A percentile compares a stretch with the other conserved stretches of the same genome.
These are phyloP conservation scores for Myioborus melanocephalus DNA, from an alignment of 2,797 vertebrate species.

Conservation along the genomic window DNA sequence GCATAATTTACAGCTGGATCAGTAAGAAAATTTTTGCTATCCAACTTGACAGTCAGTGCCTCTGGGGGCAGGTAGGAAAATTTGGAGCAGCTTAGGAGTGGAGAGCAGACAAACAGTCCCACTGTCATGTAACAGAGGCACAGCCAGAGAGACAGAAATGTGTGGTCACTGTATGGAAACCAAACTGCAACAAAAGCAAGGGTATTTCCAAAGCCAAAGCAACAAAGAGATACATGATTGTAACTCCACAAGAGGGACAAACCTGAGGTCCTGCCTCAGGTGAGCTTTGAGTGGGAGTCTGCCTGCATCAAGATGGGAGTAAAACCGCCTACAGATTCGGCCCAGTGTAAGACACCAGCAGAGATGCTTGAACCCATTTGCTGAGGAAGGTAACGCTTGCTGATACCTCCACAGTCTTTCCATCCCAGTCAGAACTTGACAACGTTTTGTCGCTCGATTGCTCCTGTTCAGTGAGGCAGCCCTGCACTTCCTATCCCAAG, in stretches of 20 bases:
- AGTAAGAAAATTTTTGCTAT: constrained; percentile 35
- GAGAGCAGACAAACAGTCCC: constrained; percentile 11
- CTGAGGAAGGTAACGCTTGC: neutral
- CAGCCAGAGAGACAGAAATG: constrained; percentile 13
- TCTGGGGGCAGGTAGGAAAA: neutral
- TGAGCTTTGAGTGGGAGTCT: constrained; percentile 24
- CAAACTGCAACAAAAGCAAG: constrained; percentile 13
- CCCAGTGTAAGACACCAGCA: constrained; percentile 2
- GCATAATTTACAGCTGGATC: neutral
- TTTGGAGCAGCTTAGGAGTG: constrained; percentile 32
- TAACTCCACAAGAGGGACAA: constrained; percentile 55
- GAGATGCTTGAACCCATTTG: neutral
- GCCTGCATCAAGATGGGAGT: neutral
- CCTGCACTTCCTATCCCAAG: constrained; percentile 18
- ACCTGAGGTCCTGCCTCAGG: constrained; percentile 62
- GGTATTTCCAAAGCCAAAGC: constrained; percentile 12
- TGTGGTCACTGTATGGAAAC: neutral
- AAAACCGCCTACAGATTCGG: neutral
- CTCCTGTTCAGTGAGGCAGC: neutral
- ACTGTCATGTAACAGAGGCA: neutral
- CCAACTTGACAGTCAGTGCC: constrained; percentile 13
- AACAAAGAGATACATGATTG: constrained; percentile 34
- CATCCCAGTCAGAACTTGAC: neutral
- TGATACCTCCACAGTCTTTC: constrained; percentile 5
- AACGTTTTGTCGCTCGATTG: neutral